phyloP scores from a whole-genome alignment of 2,113 vertebrate genomes.

The Syngnathus floridae region DNA sequence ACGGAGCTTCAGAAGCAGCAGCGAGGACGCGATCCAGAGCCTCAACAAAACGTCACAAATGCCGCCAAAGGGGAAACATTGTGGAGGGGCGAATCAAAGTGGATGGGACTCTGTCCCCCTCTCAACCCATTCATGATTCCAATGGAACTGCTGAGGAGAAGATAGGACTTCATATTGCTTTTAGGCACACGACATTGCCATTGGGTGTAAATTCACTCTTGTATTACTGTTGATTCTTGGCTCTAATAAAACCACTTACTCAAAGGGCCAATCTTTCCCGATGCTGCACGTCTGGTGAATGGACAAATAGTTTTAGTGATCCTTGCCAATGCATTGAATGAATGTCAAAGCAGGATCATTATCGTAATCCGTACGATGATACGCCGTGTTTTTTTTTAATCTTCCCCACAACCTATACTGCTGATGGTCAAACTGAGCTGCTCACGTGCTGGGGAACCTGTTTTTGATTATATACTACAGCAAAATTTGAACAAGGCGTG shows the following conservation, averaged over 20 bases:
- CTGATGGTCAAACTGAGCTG: no score
- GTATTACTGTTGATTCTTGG: background rate
- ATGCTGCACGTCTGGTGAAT: no score
- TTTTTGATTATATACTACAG: no score
- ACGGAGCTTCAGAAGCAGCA: background rate
- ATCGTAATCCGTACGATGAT: no score
- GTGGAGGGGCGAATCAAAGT: background rate
- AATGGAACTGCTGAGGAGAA: slow-evolving; percentile 44
- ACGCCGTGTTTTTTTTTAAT: no score
- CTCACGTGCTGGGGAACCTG: no score
- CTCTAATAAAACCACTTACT: background rate
- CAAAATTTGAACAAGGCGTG: background rate
- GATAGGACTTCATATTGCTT: background rate
- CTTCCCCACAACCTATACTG: no score
- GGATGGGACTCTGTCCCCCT: slow-evolving; percentile 30
- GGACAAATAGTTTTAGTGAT: no score
- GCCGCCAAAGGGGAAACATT: background rate
- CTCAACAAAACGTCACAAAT: background rate
- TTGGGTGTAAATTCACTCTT: background rate
- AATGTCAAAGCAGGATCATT: no score
- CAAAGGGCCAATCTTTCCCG: background rate
- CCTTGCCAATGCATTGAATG: no score
- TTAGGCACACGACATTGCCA: background rate
- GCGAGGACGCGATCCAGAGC: background rate
- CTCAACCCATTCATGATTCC: slow-evolving; percentile 72